Base-by-base conservation (phyloP, 2,888 invertebrate species). In the Hirtodrosophila duncani region DNA sequence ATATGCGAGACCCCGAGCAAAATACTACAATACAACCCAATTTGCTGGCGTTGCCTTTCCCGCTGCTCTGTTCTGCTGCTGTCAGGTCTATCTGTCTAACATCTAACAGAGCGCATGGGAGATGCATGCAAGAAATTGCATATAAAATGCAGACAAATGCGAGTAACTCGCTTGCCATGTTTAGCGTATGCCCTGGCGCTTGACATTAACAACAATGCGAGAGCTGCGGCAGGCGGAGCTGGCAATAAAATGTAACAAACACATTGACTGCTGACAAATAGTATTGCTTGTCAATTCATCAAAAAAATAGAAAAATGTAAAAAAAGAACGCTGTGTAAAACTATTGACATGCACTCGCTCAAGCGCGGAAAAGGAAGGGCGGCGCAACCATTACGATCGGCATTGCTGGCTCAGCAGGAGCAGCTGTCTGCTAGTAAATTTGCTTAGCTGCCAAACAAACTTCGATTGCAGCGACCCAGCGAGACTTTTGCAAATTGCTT, bases 231-330 rank as follows among this genome's bases (percentile, higher is more conserved):
- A 36, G 9, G 27, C 46, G 45, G 13, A 66, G 63, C 69, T 65
- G 71, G 81, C 81, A 75, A 75, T 81, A 78, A 84, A 81, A 82
- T 84, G 84, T 84, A 83, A 83, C 83, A 84, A 84, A 83, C 83
- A 78, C 74, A 82, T 83, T 84, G 85, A 83, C 82, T 84, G 81
- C 86, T 85, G 86, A 85, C 85, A 85, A 86, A 85, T 83, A 83
- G 84, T 82, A 84, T 83, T 82, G 83, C 83, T 79, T 86, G 85
- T 85, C 86, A 86, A 85, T 85, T 85, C 84, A 84, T 85, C 83
- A 85, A 80, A 84, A 78, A 69, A 58, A 59, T 55, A 51, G 52
- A 42, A 36, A 33, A 57, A 48, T 39, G 14, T 24, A 45, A 24
- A 57, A 48, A 38, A 63, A 20, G 49, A 56, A 44, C 48, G 55